Base-by-base conservation (phyloP, 2,797 vertebrate species). In the Thalassophryne amazonica region DNA sequence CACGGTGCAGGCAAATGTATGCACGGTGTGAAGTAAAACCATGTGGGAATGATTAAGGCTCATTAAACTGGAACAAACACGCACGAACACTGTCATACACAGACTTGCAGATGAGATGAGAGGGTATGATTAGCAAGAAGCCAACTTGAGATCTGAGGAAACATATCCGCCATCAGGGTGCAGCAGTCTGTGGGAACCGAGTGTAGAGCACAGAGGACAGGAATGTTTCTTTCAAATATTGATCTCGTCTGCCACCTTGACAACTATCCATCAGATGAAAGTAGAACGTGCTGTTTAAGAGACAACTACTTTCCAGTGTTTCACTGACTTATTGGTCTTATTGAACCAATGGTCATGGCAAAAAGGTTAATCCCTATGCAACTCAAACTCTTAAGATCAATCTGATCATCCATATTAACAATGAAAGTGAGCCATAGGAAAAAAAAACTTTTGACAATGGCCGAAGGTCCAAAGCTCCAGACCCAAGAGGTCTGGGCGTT, bases 11-110 rank as follows among this genome's bases (percentile, higher is more conserved):
- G 25, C 60, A 60, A 46, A 70, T 29, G 30, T 34, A 73, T 58
- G 69, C 63, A 75, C 49, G 48, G 58, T 71, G 65, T 60, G 47
- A 83, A 78, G 73, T 68, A 33, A 73, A 67, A 60, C 31, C 81
- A 84, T 78, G 66, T 78, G 83, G 81, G 55, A 80, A 55, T 71
- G 56, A 80, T 83, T 81, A 76, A 39, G 52, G 32, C 50, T 31
- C 9, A 52, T 62, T 59, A 51, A 63, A 41, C 60, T 73, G 64
- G 41, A 80, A 76, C 38, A 79, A 71, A 73, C 72, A 65, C 47
- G 3, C 49, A 66, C 55, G 48, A 17, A 63, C 42, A 56, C 30
- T 34, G 49, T 20, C 18, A 35, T 10, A 35, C 37, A 19, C 55
- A 37, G 32, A 54, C 35, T 36, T 46, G 46, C 45, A 54, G 50